Base-by-base conservation (phyloP, 2,113 vertebrate genomes). In the Leuciscus idus region DNA sequence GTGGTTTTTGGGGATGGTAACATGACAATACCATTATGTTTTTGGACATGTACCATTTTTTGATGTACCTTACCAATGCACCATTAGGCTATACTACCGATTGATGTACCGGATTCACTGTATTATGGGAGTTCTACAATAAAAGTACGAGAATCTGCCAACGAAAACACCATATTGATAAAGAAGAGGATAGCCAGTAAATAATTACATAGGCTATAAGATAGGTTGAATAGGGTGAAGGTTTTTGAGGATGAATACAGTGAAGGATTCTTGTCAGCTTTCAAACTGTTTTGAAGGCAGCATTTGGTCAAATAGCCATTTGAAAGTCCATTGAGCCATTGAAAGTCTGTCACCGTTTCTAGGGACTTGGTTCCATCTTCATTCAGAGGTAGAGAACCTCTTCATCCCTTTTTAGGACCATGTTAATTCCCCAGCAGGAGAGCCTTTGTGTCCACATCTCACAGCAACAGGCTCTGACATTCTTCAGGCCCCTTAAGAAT, bases 401-500 rank as follows among this genome's bases (percentile, higher is more conserved):
- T 46, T 68, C 59, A 64, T 86, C 85, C 70, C 73, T 74, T 86
- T 89, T 81, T 48, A 79, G 57, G 30, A 64, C 52, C 33, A 33
- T 70, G 28, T 77, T 84, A 82, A 61, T 85, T 50, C 81, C 76
- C 26, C 84, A 26, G 87, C 85, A 81, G 66, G 88, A 84, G 79
- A 68, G 36, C 17, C 72, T 85, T 85, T 87, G 86, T 87, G 55
- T 87, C 50, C 76, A 75, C 43, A 74, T 57, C 84, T 84, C 70
- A 48, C 77, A 85, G 48, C 87, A 79, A 80, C 75, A 61, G 74
- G n/a, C 81, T 77, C 59, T 86, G 74, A 86, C 78, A 88, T 86
- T 88, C 84, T 83, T 84, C 81, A 75, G 76, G 64, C 74, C 87
- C 75, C 74, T 52, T 83, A 82, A 86, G 80, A 59, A 84, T 66